These are phyloP conservation scores for Blastobasis lacticolella DNA, from an alignment of 2,888 invertebrate genomes.

Conservation along the genomic window DNA sequence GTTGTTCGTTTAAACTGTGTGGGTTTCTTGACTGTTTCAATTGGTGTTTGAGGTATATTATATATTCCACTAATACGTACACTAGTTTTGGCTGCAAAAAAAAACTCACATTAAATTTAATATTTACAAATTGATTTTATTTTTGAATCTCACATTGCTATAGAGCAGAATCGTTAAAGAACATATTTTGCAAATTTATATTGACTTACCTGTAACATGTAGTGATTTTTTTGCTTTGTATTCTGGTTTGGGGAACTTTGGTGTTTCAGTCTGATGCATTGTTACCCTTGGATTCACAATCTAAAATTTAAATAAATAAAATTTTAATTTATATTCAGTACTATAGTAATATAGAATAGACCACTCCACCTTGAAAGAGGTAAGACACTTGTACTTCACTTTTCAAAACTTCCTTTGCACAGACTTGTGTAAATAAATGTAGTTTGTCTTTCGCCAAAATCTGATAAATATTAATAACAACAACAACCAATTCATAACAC, in stretches of 20 bases:
- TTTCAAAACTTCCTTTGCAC: neutral
- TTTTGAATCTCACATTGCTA: no score
- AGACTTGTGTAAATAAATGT: no score
- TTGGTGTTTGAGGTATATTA: slow-evolving; percentile 50
- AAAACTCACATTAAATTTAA: neutral
- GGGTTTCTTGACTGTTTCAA: slow-evolving; percentile 22
- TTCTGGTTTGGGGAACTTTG: slow-evolving; percentile 46
- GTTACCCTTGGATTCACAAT: slow-evolving; percentile 26
- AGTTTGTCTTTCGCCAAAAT: neutral
- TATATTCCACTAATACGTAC: slow-evolving; percentile 54
- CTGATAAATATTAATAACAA: neutral
- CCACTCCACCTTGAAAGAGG: neutral
- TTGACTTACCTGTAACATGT: slow-evolving; percentile 33
- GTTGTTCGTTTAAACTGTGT: slow-evolving; percentile 25
- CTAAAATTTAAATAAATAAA: slow-evolving; percentile 25
- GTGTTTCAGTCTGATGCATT: slow-evolving; percentile 27
- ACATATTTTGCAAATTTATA: neutral
- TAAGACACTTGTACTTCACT: slow-evolving; percentile 7
- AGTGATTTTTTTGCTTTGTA: slow-evolving; percentile 39
- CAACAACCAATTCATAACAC: slow-evolving; percentile 4
- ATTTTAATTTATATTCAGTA: no score
- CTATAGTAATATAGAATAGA: neutral
- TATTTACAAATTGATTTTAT: no score
- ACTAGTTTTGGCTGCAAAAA: slow-evolving; percentile 26
- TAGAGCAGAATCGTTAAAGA: no score